Evolutionary conservation across 2,797 vertebrate species (phyloP), one percentile per base, ranked within the genome.

Genomic region (Argyrosomus regius): DNA sequence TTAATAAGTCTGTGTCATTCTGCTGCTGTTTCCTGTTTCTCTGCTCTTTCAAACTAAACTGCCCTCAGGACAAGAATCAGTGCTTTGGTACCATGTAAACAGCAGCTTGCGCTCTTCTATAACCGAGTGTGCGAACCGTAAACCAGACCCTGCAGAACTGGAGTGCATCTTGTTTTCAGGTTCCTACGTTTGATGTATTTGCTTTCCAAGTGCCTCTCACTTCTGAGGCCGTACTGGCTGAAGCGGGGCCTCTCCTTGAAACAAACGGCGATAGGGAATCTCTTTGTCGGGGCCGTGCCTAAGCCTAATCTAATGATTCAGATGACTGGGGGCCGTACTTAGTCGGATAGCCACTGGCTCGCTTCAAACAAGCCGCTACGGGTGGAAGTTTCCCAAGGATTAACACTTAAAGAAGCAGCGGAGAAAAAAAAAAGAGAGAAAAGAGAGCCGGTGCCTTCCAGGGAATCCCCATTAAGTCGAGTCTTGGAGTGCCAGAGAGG

Each of bases 301-400:
- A 90, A 91, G 85, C 88, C 90, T 92, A 90, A 93, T 94, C 93
- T 93, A 91, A 92, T 93, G 92, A 91, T 87, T 88, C 90, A 91
- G 89, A 92, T 88, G 93, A 93, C 92, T 87, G 87, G 90, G 89
- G 92, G 92, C 89, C 75, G 82, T 88, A 86, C 93, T 94, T 91
- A 94, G 91, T 76, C 58, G 80, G 85, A 90, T 69, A 72, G 92
- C 92, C 91, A 87, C 68, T 86, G 87, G 91, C 86, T 87, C 57
- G 81, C 88, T 93, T 93, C 90, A 93, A 93, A 93, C 90, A 72
- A 79, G 88, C 88, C 88, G 86, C 87, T 85, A 74, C 70, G 86
- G 89, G 84, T 89, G 89, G 92, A 93, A 85, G 87, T 91, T 92
- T 94, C 89, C 89, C 88, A 85, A 89, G 91, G 93, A 94, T 93